Evolutionary conservation across 2,888 invertebrate genomes (phyloP).

Genomic region (Drosophila nr. fundita): DNA sequence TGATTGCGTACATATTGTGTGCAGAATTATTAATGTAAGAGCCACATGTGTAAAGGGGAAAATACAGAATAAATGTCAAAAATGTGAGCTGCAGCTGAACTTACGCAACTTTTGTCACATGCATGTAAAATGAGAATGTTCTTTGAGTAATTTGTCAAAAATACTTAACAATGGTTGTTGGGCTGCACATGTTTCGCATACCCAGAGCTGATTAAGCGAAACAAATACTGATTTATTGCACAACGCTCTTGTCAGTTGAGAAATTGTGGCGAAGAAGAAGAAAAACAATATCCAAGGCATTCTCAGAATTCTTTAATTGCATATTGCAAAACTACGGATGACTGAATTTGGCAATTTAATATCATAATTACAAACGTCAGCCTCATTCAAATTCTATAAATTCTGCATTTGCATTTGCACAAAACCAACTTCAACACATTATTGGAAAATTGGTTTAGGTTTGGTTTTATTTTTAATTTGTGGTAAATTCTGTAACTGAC

Average conservation of each 20-base stretch:
- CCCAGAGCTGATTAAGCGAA: slow-evolving; percentile 39
- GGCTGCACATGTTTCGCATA: slow-evolving; percentile 14
- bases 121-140: slow-evolving; percentile 25
- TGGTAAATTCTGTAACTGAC: slow-evolving; percentile 21
- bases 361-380: not conserved
- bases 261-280: slow-evolving; percentile 9
- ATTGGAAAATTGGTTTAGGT: not conserved
- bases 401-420: too few species aligned
- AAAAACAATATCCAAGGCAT: not conserved
- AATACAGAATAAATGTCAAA: slow-evolving; percentile 64
- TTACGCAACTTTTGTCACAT: slow-evolving; percentile 46
- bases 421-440: not conserved
- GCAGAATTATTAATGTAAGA: slow-evolving; percentile 8
- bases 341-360: not conserved
- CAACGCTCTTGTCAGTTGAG: slow-evolving; percentile 12
- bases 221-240: slow-evolving; percentile 31
- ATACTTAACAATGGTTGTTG: slow-evolving; percentile 35
- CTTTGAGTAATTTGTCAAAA: slow-evolving; percentile 67
- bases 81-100: slow-evolving; percentile 27
- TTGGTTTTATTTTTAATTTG: slow-evolving; percentile 7
- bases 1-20: slow-evolving; percentile 23
- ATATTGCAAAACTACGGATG: not conserved
- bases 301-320: not conserved
- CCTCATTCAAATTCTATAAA: not conserved
- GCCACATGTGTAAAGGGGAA: slow-evolving; percentile 46